Evolutionary conservation across 2,797 vertebrate species (phyloP).

Genomic region (Crocodylus rhombifer): DNA sequence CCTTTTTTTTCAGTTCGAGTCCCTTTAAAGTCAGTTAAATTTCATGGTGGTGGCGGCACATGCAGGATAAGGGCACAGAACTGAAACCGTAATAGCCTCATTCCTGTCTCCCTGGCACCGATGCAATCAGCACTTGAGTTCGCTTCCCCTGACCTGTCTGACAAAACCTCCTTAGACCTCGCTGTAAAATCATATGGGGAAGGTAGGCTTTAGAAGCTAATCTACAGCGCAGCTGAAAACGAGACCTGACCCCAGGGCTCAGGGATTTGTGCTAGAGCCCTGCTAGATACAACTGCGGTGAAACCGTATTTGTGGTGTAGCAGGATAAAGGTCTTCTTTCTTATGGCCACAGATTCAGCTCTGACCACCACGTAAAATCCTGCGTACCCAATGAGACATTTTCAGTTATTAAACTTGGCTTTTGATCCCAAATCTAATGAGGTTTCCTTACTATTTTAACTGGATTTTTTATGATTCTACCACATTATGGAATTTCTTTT

Average conservation of each 20-base stretch:
- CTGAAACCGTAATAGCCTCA: background rate
- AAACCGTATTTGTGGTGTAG: background rate
- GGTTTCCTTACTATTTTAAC: background rate
- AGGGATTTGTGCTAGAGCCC: background rate
- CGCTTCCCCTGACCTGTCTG: background rate
- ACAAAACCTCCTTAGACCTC: background rate
- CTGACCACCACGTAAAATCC: background rate
- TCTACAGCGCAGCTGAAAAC: background rate
- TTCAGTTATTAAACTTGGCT: background rate
- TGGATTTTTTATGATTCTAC: slow-evolving; percentile 15
- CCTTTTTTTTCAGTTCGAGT: background rate
- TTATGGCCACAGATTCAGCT: background rate
- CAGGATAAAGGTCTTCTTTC: background rate
- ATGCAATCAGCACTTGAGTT: background rate
- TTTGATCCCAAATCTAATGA: background rate
- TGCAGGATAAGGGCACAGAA: background rate
- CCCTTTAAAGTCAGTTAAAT: background rate
- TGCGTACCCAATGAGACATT: background rate
- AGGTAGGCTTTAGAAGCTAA: rapidly evolving
- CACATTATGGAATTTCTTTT: background rate
- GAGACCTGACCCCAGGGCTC: background rate
- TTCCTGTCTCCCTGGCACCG: background rate
- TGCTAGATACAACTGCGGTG: background rate
- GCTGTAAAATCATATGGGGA: rapidly evolving
- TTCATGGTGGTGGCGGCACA: background rate